phyloP scores from a whole-genome alignment of 1,140 invertebrate species.

The Himalopsyche phryganea region DNA sequence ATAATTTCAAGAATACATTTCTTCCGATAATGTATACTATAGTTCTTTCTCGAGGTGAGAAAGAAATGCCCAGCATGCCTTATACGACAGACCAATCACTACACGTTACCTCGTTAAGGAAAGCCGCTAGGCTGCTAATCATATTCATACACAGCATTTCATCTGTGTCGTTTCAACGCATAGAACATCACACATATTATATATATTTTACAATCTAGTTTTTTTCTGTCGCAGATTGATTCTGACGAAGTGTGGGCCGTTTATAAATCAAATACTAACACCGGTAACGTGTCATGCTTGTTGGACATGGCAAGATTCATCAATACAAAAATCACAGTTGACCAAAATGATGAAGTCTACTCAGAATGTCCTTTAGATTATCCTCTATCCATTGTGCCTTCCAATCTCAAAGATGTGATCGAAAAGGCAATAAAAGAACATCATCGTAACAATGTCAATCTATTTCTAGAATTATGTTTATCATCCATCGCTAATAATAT shows the following conservation, averaged over 20 bases:
- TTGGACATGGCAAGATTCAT: conserved; percentile 62
- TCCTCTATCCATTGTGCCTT: conserved; percentile 55
- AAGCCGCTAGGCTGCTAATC: too few species aligned
- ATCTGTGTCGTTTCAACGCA: too few species aligned
- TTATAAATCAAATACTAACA: conserved; percentile 54
- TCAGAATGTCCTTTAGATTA: conserved; percentile 49
- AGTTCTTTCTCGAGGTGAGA: too few species aligned
- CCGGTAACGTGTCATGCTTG: conserved; percentile 61
- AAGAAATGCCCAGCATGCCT: too few species aligned
- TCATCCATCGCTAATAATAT: conserved; percentile 64
- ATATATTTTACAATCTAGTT: too few species aligned
- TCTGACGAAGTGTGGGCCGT: conserved; percentile 53
- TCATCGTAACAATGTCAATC: conserved; percentile 54
- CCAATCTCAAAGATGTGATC: conserved; percentile 50
- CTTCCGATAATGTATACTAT: too few species aligned
- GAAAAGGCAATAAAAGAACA: conserved; percentile 57
- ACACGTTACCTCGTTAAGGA: too few species aligned
- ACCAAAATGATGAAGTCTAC: conserved; percentile 58
- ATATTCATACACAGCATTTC: too few species aligned
- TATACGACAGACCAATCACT: too few species aligned
- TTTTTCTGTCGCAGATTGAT: too few species aligned
- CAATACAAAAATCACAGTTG: conserved; percentile 59
- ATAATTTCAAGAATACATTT: too few species aligned
- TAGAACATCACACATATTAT: too few species aligned
- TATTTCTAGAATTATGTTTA: conserved; percentile 64